A percentile compares a stretch with the other conserved stretches of the same genome.
Evolutionary conservation across 2,888 invertebrate genomes (phyloP).

Genomic region (Cheilosia soror): DNA sequence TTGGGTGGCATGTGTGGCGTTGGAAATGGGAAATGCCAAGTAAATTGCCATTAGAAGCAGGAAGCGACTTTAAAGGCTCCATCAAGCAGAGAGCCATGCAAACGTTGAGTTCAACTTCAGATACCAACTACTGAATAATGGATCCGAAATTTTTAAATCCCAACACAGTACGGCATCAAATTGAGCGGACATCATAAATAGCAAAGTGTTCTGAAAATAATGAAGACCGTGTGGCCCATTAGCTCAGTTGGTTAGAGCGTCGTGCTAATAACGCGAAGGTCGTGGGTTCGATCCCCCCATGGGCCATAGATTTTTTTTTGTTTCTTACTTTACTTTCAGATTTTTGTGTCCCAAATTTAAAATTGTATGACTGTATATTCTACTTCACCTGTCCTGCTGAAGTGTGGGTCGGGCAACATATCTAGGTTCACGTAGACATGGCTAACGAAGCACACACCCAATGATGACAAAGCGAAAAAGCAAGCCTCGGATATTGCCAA

Average conservation of each 20-base stretch:
- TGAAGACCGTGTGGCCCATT: slow-evolving; percentile 58
- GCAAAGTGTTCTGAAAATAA: background rate
- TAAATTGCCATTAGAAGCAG: slow-evolving; percentile 9
- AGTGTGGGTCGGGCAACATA: too few species aligned
- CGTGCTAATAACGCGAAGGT: slow-evolving; percentile 77
- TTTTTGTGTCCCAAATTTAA: too few species aligned
- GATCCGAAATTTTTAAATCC: too few species aligned
- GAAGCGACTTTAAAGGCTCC: slow-evolving; percentile 1
- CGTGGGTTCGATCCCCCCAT: slow-evolving; percentile 77
- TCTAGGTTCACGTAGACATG: too few species aligned
- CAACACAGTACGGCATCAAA: too few species aligned
- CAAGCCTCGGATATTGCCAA: too few species aligned
- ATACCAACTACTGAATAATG: too few species aligned
- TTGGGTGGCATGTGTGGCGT: background rate
- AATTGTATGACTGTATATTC: too few species aligned
- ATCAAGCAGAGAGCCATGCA: background rate
- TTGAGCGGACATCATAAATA: too few species aligned
- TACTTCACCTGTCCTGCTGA: too few species aligned
- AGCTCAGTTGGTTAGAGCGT: slow-evolving; percentile 77
- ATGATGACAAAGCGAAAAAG: too few species aligned
- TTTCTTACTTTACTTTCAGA: background rate
- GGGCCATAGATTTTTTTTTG: slow-evolving; percentile 62
- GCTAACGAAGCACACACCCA: too few species aligned
- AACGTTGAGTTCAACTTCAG: background rate
- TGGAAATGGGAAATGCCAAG: background rate